Percentiles rank a stretch among this genome's conserved stretches.
Conservation (phyloP, 2,888 invertebrate genomes). For the Stomorhina lunata region DNA sequence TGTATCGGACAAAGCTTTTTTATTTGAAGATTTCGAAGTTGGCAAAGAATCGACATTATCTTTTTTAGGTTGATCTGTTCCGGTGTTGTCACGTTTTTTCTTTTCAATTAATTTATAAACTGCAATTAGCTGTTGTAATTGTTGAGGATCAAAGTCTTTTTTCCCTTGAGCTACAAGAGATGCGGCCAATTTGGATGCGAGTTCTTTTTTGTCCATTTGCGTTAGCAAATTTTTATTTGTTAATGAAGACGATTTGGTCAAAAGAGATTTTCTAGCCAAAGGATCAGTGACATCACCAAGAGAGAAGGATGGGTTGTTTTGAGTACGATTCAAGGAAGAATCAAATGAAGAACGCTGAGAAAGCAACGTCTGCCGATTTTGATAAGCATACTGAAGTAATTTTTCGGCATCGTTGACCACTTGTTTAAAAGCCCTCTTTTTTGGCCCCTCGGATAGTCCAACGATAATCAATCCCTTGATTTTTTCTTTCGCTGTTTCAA, state of each 20-base stretch:
- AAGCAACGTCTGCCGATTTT: slow-evolving; percentile 9
- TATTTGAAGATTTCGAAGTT: slow-evolving; percentile 46
- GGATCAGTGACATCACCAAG: background rate
- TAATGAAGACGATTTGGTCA: background rate
- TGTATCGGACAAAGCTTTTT: slow-evolving; percentile 70
- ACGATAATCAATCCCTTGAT: slow-evolving; percentile 84
- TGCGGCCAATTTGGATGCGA: slow-evolving; percentile 87
- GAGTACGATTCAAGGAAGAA: background rate
- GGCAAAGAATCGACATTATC: background rate
- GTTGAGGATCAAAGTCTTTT: slow-evolving; percentile 88
- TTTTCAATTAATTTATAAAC: slow-evolving; percentile 81
- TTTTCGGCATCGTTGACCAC: slow-evolving; percentile 84
- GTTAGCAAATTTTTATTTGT: slow-evolving; percentile 66
- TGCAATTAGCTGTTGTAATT: slow-evolving; percentile 88
- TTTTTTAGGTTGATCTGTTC: background rate
- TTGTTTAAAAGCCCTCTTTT: slow-evolving; percentile 85
- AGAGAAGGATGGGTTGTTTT: background rate
- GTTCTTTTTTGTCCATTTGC: slow-evolving; percentile 80
- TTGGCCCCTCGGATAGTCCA: slow-evolving; percentile 82
- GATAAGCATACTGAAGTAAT: slow-evolving; percentile 82
- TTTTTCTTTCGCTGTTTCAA: slow-evolving; percentile 77
- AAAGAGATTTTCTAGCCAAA: background rate
- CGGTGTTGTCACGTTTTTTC: slow-evolving; percentile 70
- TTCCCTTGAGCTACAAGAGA: slow-evolving; percentile 91
- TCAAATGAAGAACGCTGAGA: background rate